Evolutionary conservation across 2,797 vertebrate genomes (phyloP).

Genomic region (Bufotes viridis): DNA sequence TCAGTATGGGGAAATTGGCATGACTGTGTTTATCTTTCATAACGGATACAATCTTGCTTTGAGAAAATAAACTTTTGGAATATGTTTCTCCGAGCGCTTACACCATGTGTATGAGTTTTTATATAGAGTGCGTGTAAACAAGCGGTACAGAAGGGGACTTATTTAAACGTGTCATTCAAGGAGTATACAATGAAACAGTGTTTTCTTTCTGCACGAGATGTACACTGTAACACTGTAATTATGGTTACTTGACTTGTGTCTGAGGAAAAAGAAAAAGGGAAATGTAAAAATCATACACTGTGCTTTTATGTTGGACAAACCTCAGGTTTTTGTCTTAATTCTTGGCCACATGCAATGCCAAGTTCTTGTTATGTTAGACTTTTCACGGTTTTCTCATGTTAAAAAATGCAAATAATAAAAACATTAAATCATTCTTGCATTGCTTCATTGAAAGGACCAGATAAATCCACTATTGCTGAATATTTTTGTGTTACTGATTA

Average conservation of each 20-base stretch:
- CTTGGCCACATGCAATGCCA: neutral
- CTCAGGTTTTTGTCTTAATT: neutral
- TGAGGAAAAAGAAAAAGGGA: neutral
- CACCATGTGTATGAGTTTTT: conserved; percentile 38
- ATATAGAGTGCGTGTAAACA: conserved; percentile 37
- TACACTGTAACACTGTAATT: conserved; percentile 18
- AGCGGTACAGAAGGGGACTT: conserved; percentile 24
- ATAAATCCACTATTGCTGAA: neutral
- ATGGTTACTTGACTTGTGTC: conserved; percentile 2
- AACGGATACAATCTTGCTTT: conserved; percentile 29
- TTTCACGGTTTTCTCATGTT: neutral
- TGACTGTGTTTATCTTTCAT: conserved; percentile 1
- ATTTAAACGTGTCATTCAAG: conserved; percentile 25
- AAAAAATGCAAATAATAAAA: neutral
- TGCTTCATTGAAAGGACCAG: neutral
- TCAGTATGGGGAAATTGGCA: conserved; percentile 25
- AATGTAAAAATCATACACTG: conserved; percentile 22
- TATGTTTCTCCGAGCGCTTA: conserved; percentile 12
- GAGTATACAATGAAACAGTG: conserved; percentile 7
- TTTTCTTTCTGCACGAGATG: conserved; percentile 22
- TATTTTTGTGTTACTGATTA: too few relatives aligned
- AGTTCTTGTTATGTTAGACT: neutral
- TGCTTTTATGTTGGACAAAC: conserved; percentile 8
- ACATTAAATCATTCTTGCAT: neutral
- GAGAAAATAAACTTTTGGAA: conserved; percentile 28